Percentiles rank a stretch among this genome's conserved stretches.
These are phyloP conservation scores for Actinostola sp. DNA, from an alignment of 92 coral and sea anemone genomes.

Conservation along the genomic window DNA sequence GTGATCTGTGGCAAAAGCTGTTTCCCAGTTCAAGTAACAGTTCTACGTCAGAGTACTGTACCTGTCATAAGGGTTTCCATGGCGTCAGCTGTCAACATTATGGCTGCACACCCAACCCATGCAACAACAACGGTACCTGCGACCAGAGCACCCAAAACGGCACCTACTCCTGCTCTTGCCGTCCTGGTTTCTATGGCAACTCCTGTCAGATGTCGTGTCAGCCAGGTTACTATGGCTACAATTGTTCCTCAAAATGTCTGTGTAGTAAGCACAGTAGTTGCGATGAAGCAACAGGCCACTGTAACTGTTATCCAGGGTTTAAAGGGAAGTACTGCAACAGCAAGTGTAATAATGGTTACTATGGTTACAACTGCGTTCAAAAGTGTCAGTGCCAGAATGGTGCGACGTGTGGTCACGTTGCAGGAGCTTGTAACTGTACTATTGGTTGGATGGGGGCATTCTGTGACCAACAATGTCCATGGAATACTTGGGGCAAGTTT, in stretches of 20 bases:
- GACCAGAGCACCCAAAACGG: slow-evolving; percentile 19
- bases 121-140: slow-evolving; percentile 80
- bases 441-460: slow-evolving; percentile 85
- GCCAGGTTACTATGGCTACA: slow-evolving; percentile 79
- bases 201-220: slow-evolving; percentile 85
- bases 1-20: slow-evolving; percentile 15
- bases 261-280: slow-evolving; percentile 82
- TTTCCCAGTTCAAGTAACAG: slow-evolving; percentile 6
- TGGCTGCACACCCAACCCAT: slow-evolving; percentile 92
- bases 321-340: slow-evolving; percentile 67
- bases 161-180: slow-evolving; percentile 66
- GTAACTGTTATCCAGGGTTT: slow-evolving; percentile 80
- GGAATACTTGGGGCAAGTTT: slow-evolving; percentile 79
- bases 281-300: slow-evolving; percentile 74
- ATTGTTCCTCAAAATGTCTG: slow-evolving; percentile 70
- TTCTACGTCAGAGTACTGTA: slow-evolving; percentile 55
- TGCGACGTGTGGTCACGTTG: slow-evolving; percentile 64
- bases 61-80: slow-evolving; percentile 83
- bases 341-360: slow-evolving; percentile 74
- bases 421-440: slow-evolving; percentile 83
- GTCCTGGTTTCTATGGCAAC: slow-evolving; percentile 80
- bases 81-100: slow-evolving; percentile 92
- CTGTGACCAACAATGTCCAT: slow-evolving; percentile 82
- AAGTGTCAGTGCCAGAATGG: slow-evolving; percentile 81
- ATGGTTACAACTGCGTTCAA: slow-evolving; percentile 87